These are phyloP conservation scores for Clanis bilineata DNA, from an alignment of 2,888 invertebrate species.

Conservation along the genomic window DNA sequence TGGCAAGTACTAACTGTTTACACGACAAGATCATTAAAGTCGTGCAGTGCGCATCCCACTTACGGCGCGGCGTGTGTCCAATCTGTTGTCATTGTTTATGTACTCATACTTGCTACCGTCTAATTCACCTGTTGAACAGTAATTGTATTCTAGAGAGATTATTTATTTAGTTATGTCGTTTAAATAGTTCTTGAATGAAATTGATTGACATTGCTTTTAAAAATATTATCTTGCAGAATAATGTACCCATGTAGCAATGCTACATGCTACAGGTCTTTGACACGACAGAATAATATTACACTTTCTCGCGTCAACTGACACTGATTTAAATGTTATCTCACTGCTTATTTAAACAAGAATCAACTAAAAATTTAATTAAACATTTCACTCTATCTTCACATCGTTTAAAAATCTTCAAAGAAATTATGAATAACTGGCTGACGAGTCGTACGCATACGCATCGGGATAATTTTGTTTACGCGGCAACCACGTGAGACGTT, in stretches of 20 bases:
- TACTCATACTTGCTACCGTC: neutral
- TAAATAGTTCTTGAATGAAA: neutral
- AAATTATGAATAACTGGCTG: neutral
- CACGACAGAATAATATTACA: neutral
- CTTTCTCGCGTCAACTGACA: no score
- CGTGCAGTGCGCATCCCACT: conserved; percentile 37
- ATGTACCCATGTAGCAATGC: no score
- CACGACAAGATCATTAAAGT: conserved; percentile 36
- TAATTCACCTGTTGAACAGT: neutral
- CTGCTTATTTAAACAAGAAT: neutral
- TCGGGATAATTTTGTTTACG: conserved; percentile 39
- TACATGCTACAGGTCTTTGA: neutral
- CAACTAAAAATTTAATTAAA: neutral
- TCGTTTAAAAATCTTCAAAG: neutral
- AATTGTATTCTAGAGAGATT: no score
- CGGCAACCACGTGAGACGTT: conserved; percentile 35
- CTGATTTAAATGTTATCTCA: neutral
- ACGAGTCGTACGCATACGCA: conserved; percentile 5
- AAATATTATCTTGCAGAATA: no score
- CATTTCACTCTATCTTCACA: neutral
- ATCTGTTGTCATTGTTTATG: conserved; percentile 7
- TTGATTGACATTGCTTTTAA: no score
- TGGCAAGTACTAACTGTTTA: no score
- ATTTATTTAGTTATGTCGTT: neutral
- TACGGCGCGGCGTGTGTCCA: conserved; percentile 22